These are phyloP conservation scores for Cryptomyrus ogoouensis DNA, from an alignment of 2,113 vertebrate species.

Conservation along the genomic window DNA sequence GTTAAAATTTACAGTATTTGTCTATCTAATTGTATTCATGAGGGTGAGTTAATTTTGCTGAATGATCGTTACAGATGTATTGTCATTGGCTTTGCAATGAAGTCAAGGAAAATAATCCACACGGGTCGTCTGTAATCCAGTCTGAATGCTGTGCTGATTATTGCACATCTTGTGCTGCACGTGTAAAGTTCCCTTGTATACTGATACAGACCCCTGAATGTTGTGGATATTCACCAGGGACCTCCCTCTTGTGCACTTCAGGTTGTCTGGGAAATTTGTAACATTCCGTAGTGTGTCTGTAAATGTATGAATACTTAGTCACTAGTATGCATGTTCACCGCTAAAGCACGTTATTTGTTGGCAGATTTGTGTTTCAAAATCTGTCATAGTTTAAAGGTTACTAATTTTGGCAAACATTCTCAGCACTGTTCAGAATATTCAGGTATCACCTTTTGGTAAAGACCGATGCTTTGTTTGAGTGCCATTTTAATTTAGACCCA, in stretches of 20 bases:
- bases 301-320: background rate
- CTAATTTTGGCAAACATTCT: background rate
- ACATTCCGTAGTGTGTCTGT: background rate
- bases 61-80: background rate
- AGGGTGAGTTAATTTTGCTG: background rate
- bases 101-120: background rate
- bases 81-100: background rate
- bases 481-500: background rate
- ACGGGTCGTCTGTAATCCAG: background rate
- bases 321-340: background rate
- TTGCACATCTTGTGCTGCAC: background rate
- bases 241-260: background rate
- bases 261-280: background rate
- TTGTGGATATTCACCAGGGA: background rate
- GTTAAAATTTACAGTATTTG: background rate
- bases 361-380: background rate
- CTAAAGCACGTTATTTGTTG: background rate
- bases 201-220: background rate
- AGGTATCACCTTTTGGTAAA: background rate
- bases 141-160: background rate
- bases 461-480: background rate
- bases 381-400: background rate
- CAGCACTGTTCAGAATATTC: background rate
- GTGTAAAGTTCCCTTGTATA: background rate
- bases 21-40: background rate